Base-by-base conservation (phyloP, 1,140 invertebrate genomes). In the Liolophura sinensis region DNA sequence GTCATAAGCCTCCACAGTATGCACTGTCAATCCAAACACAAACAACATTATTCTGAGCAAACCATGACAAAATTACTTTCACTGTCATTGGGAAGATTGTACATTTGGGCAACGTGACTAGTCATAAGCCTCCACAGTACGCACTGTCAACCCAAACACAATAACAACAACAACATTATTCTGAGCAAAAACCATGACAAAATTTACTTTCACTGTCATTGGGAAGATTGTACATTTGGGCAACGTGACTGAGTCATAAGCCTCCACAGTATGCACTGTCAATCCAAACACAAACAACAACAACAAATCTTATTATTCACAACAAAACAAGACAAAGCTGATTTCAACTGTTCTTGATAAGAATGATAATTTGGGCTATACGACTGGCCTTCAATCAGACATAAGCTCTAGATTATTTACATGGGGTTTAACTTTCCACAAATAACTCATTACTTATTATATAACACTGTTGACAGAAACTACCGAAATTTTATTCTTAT, bases 1-100 rank as follows among this genome's bases (percentile, higher is more conserved):
- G 81, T 93, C 94, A 97, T 55, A 98, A 86, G 7, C 94, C 91
- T 31, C 93, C 92, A 85, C 95, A 97, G 82, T 98, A 97, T 0
- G 95, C 91, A 87, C 94, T 96, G 67, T 40, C 31, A 40, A 40
- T 40, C 3, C 9, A 3, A 40, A 40, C 20, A 54, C 3, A 31
- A 60, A n/a, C 11, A 20, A 48, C 16, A 25, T 49, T 24, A 52
- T 52, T 52, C 51, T 52, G 51, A 52, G 22, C 7, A n/a, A 52
- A 52, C 18, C 14, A 46, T 22, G 40, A 46, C 18, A 18, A 47
- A 1, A 12, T 14, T 4, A 47, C 47, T 48, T 55, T 1, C 4
- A n/a, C 6, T 51, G 14, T n/a, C 49, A 6, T 40, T 40, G 31
- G 31, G 31, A 40, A 40, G 31, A 40, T 40, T 40, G 3, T 9